Evolutionary conservation across 53 echinoderm and acorn worm genomes (phyloP), one percentile per base, ranked within the genome.

Genomic region (Antedon mediterranea): DNA sequence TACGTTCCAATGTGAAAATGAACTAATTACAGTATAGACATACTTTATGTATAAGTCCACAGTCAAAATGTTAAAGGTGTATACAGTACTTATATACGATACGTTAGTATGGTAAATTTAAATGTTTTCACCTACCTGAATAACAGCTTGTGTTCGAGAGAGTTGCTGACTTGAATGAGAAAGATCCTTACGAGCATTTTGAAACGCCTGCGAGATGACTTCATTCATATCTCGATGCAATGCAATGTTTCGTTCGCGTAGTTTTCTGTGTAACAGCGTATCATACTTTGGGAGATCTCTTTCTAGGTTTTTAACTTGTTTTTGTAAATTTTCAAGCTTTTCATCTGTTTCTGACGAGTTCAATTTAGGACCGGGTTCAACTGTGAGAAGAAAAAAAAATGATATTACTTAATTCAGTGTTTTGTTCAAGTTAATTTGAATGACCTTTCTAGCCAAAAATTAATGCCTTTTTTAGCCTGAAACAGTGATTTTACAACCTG

Each of bases 191-290:
- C 84, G 80, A 27, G 77, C 86, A 29, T 80, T 74, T n/a, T 80
- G 84, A 75, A 93, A 82, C 3, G 88, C 83, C 30, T 80, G 78
- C 14, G 85, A 86, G 18, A 91, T 87, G 3, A 85, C 83, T 20
- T 86, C 86, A 73, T 91, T 82, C 31, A 93, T 71, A 30, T 80
- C 82, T n/a, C 74, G 72, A 75, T 91, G 94, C 23, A 93, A 79
- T 29, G 84, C 84, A 31, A 84, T 81, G 78, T 93, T 93, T 9
- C 86, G 74, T 79, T 93, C 94, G 32, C 90, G 73, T 11, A 93
- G 94, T 74, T 91, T 93, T 20, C 90, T 83, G 71, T 93, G 94
- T 18, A 93, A 81, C 9, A 90, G 81, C 8, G 97, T 92, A 74
- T 95, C 97, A 33, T 92, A 95, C 71, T 87, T 89, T 31, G 89